Conservation (phyloP, 2,797 vertebrate species). For the Thripadectes ignobilis region DNA sequence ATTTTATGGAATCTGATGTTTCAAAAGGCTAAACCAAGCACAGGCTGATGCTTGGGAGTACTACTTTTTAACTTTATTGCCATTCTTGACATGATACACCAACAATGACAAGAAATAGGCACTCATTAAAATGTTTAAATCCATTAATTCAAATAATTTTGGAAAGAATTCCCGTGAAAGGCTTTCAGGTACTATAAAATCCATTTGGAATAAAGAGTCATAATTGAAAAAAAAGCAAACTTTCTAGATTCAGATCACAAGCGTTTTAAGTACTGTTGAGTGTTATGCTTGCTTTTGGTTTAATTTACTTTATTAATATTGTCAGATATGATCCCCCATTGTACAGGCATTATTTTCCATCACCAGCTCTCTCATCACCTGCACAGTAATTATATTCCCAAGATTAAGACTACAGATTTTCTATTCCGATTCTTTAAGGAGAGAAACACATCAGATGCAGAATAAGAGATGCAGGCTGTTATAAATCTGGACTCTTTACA, state of each 20-base stretch:
- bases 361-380: background rate
- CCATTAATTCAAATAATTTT: background rate
- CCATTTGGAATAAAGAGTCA: background rate
- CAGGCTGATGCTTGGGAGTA: background rate
- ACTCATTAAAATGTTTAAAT: background rate
- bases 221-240: background rate
- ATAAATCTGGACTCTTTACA: background rate
- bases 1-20: background rate
- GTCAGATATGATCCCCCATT: background rate
- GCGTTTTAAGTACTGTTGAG: background rate
- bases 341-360: background rate
- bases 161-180: background rate
- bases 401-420: background rate
- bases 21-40: background rate
- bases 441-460: background rate
- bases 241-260: background rate
- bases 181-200: background rate
- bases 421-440: background rate
- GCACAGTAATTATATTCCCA: background rate
- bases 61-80: background rate
- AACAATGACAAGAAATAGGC: background rate
- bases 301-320: background rate
- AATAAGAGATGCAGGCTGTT: background rate
- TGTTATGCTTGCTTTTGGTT: background rate
- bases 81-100: background rate